Evolutionary conservation across 1,140 invertebrate species (phyloP), one percentile per base, ranked within the genome.

Genomic region (Stegodyphus mimosarum): DNA sequence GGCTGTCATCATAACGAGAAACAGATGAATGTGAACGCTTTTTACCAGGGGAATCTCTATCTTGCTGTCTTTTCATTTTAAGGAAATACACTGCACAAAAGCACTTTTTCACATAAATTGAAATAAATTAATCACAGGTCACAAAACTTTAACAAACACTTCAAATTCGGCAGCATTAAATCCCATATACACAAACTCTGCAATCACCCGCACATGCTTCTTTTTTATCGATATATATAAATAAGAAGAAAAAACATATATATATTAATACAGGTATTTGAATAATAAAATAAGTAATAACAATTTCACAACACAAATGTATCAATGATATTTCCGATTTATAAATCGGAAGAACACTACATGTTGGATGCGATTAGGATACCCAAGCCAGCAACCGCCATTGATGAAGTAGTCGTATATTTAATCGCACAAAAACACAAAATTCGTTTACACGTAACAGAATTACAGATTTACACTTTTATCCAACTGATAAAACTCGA

Each of bases 21-120:
- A 91, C 90, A 11, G 88, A 88, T 11, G 90, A 89, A 64, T 90
- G 88, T 13, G 90, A 88, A 86, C 90, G 83, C 88, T 90, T 90
- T 70, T 83, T 81, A 64, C 51, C 60, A 13, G 87, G 86, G n/a
- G 87, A 88, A 84, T 88, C 87, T 53, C 88, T 67, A 60, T 88
- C 88, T 79, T 87, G 87, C 64, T 88, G 87, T 75, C 88, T 87
- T 87, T 88, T 88, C 88, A 88, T 88, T 70, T 78, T 85, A 77
- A 48, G 7, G 64, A 63, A 49, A 84, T 71, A 84, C 51, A 74
- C 63, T 67, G 52, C 73, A 76, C 60, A 60, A 60, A 83, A 67
- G 72, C 63, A 83, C 33, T 72, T 52, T 69, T 83, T 66, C 64
- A 53, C 81, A 84, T 66, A 84, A 55, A 84, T 60, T 52, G 13